These are phyloP conservation scores for Prenolepis imparis DNA, from an alignment of 2,888 invertebrate species.

Conservation along the genomic window DNA sequence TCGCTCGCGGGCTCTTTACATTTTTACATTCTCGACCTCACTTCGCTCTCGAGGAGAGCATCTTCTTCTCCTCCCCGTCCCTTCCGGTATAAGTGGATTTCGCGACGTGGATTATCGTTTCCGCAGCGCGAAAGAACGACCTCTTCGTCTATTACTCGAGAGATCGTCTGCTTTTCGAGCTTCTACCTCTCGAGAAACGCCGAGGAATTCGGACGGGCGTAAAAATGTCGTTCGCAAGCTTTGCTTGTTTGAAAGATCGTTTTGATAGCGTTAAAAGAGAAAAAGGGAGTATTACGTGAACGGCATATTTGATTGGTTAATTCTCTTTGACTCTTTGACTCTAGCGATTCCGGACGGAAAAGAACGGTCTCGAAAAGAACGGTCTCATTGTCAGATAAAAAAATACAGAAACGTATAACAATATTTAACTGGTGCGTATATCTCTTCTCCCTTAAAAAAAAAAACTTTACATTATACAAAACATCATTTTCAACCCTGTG, in stretches of 20 bases:
- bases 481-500: constrained; percentile 18
- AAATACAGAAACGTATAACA: not conserved
- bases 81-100: constrained; percentile 64
- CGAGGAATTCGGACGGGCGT: constrained; percentile 20
- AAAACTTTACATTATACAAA: not conserved
- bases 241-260: constrained; percentile 10
- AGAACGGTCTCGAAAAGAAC: not conserved
- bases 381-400: too few relatives aligned
- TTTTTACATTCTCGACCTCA: constrained; percentile 11
- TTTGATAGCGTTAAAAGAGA: not conserved
- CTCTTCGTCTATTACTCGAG: constrained; percentile 13
- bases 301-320: not conserved
- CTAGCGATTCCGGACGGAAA: not conserved
- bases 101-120: constrained; percentile 63
- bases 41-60: constrained; percentile 1
- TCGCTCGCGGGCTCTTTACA: constrained; percentile 28
- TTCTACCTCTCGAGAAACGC: constrained; percentile 9
- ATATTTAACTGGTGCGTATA: not conserved
- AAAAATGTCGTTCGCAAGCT: constrained; percentile 23
- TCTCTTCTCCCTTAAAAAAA: not conserved
- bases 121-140: constrained; percentile 35
- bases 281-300: not conserved
- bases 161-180: not conserved
- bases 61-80: constrained; percentile 10
- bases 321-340: not conserved